Evolutionary conservation across 1,140 invertebrate genomes (phyloP).

Genomic region (Bombus sylvicola): DNA sequence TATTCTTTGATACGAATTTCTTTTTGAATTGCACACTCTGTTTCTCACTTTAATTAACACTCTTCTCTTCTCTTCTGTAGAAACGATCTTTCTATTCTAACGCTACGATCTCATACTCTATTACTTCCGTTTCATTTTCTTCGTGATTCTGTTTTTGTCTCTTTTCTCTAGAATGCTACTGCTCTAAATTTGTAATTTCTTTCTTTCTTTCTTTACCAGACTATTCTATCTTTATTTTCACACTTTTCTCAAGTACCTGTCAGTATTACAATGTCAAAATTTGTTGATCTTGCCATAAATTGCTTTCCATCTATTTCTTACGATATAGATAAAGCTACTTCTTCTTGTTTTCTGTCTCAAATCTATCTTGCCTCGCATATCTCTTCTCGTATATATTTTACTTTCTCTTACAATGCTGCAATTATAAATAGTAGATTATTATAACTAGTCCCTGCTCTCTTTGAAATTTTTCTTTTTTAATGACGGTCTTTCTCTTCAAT

Average conservation of each 20-base stretch:
- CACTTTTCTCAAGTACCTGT: conserved; percentile 58
- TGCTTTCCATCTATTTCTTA: not conserved
- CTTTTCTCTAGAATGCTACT: not conserved
- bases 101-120: not conserved
- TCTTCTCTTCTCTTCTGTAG: not conserved
- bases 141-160: not conserved
- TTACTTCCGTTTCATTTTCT: not conserved
- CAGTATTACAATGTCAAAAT: conserved; percentile 73
- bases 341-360: not conserved
- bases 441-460: not conserved
- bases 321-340: not conserved
- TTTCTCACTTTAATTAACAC: not conserved
- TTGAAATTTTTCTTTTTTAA: not conserved
- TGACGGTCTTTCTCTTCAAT: not conserved
- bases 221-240: conserved; percentile 22
- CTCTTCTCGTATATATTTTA: not conserved
- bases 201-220: not conserved
- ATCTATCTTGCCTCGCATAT: not conserved
- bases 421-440: not conserved
- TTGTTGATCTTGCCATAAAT: conserved; percentile 49
- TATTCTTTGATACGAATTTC: conserved; percentile 11
- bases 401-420: conserved; percentile 17
- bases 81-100: not conserved
- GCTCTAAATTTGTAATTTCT: conserved; percentile 5
- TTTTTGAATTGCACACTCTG: conserved; percentile 12